Conservation (phyloP, 2,113 vertebrate species). For the Raja brachyura region DNA sequence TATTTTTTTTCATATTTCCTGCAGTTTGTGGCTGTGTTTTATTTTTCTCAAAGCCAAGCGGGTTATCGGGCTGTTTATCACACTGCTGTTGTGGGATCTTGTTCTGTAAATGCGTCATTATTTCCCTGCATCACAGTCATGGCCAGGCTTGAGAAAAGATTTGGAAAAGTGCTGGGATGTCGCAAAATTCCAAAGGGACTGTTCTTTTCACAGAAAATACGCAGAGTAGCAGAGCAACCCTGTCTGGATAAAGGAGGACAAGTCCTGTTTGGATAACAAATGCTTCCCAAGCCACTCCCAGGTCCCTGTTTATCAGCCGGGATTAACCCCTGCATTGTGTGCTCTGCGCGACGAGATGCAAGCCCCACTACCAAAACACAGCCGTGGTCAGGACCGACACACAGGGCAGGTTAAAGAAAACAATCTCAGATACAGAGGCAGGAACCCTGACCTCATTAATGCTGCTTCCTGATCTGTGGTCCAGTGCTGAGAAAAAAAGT, state of each 20-base stretch:
- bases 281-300: background rate
- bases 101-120: background rate
- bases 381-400: background rate
- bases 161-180: background rate
- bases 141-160: background rate
- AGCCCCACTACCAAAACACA: background rate
- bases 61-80: background rate
- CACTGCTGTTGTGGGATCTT: background rate
- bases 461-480: background rate
- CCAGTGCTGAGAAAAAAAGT: background rate
- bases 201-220: background rate
- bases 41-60: too few relatives aligned
- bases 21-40: background rate
- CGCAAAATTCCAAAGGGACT: background rate
- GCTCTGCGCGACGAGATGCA: background rate
- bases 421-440: background rate
- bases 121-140: background rate
- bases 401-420: background rate
- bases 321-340: constrained; percentile 28
- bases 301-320: background rate
- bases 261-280: background rate
- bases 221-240: background rate
- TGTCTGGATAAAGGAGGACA: background rate
- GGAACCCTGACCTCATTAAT: background rate
- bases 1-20: background rate